A percentile compares a stretch with the other conserved stretches of the same genome.
phyloP scores from a whole-genome alignment of 2,797 vertebrate genomes.

The Lepus oiostolus region DNA sequence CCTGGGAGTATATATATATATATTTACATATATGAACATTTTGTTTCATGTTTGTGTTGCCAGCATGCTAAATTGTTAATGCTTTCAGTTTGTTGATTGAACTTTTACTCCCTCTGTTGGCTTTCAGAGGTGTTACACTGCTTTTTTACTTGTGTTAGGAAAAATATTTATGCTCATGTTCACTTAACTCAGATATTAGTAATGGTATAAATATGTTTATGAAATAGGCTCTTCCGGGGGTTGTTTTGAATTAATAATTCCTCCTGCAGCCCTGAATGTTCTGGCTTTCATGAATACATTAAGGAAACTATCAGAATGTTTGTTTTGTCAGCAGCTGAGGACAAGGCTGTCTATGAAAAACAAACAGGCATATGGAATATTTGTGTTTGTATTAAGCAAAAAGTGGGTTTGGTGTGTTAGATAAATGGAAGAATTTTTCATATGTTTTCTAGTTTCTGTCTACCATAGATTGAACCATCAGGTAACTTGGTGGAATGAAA shows the following conservation, averaged over 20 bases:
- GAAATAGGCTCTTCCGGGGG: conserved; percentile 26
- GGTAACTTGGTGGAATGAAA: background rate
- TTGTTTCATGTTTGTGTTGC: conserved; percentile 56
- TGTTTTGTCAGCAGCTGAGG: conserved; percentile 57
- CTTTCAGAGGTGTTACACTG: conserved; percentile 65
- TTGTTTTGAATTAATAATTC: conserved; percentile 56
- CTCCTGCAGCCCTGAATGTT: conserved; percentile 8
- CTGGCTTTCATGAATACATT: conserved; percentile 45
- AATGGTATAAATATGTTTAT: conserved; percentile 47
- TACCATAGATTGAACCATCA: conserved; percentile 2
- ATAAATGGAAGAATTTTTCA: conserved; percentile 55
- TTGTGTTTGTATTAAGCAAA: conserved; percentile 25
- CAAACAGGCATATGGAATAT: background rate
- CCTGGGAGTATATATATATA: background rate
- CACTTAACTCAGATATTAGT: conserved; percentile 58
- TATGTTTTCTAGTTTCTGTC: background rate
- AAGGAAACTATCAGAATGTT: conserved; percentile 51
- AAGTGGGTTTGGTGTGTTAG: conserved; percentile 4
- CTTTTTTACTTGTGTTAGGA: conserved; percentile 43
- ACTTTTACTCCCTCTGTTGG: conserved; percentile 59
- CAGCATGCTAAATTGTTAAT: conserved; percentile 41
- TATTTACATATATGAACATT: conserved; percentile 30
- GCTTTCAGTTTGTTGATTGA: conserved; percentile 39
- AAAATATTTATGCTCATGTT: conserved; percentile 62
- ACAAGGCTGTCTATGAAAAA: conserved; percentile 34